These are phyloP conservation scores for Psittacula cyanocephala DNA, from an alignment of 2,113 vertebrate genomes.

Conservation along the genomic window DNA sequence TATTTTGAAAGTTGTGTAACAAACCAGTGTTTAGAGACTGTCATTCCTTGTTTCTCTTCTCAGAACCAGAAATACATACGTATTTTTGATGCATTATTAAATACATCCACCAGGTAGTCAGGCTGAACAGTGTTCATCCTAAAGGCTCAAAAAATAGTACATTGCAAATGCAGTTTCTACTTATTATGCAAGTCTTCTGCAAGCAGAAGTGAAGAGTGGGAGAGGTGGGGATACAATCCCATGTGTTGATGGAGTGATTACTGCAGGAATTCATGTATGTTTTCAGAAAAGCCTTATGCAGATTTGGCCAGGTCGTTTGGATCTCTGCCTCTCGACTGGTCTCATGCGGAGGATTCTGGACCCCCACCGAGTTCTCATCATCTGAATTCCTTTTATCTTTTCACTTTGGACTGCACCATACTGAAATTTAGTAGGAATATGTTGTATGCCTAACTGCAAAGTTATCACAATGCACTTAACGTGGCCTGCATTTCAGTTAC, in stretches of 20 bases:
- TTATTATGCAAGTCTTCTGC: constrained; percentile 50
- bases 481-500: constrained; percentile 11
- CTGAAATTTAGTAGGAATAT: constrained; percentile 15
- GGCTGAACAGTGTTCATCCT: constrained; percentile 16
- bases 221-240: constrained; percentile 56
- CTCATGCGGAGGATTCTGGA: constrained; percentile 30
- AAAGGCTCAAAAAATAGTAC: constrained; percentile 31
- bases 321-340: constrained; percentile 13
- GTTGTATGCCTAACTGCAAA: background rate
- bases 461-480: constrained; percentile 12
- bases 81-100: constrained; percentile 43
- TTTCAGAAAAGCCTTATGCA: constrained; percentile 32
- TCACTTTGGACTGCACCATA: background rate
- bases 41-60: background rate
- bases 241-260: constrained; percentile 58
- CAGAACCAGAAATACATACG: background rate
- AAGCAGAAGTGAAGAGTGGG: constrained; percentile 60
- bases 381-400: constrained; percentile 43
- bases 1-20: background rate
- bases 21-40: background rate
- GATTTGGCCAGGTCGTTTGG: constrained; percentile 48
- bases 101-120: constrained; percentile 39
- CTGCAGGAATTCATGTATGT: constrained; percentile 43
- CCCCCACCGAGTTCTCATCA: background rate
- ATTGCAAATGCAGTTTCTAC: constrained; percentile 16